These are phyloP conservation scores for Plotosus lineatus DNA, from an alignment of 2,113 vertebrate species.

Conservation along the genomic window DNA sequence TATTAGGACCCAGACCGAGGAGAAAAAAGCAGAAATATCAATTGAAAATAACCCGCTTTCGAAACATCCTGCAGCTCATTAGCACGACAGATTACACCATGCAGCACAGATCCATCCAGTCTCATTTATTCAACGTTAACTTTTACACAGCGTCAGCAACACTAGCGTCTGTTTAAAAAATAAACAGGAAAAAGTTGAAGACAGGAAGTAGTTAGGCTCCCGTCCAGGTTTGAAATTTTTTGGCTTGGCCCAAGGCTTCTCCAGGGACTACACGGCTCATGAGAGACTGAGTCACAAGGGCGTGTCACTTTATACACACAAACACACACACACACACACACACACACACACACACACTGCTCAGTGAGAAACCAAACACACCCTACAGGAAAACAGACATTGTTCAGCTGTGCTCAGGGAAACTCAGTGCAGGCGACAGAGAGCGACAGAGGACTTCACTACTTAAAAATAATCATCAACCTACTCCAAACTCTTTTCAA, in stretches of 20 bases:
- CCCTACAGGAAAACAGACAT: conserved; percentile 9
- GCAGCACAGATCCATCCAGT: neutral
- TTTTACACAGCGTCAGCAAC: neutral
- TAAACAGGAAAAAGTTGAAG: conserved; percentile 22
- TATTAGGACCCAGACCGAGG: too few relatives aligned
- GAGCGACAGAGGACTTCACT: neutral
- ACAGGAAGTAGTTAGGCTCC: conserved; percentile 10
- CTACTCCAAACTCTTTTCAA: too few relatives aligned
- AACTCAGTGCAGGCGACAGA: neutral
- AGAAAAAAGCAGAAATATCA: neutral
- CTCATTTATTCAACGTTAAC: neutral
- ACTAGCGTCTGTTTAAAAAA: neutral
- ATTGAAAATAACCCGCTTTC: neutral
- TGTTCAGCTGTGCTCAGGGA: neutral
- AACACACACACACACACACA: conserved; percentile 4
- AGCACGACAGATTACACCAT: neutral
- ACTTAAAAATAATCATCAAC: neutral
- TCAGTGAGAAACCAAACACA: conserved; percentile 4
- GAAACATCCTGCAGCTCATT: neutral
- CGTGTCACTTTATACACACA: neutral
- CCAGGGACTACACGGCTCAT: neutral
- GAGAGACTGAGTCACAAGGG: conserved; percentile 28
- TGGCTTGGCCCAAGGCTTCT: neutral
- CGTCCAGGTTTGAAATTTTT: neutral
- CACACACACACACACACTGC: neutral